phyloP scores from a whole-genome alignment of 1,140 invertebrate species.

The Magallana angulata region DNA sequence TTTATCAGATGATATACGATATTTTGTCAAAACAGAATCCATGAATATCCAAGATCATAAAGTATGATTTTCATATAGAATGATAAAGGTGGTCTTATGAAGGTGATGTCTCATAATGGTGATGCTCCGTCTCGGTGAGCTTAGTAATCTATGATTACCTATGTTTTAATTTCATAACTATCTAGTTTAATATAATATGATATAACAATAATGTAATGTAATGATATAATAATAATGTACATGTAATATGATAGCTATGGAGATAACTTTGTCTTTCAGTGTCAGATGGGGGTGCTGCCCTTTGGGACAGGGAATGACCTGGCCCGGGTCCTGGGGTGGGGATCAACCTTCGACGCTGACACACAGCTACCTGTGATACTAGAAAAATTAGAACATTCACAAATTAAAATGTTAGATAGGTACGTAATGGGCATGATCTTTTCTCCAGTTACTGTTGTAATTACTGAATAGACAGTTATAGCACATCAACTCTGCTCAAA shows the following conservation, averaged over 20 bases:
- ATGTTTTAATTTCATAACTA: too few relatives aligned
- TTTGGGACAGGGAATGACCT: constrained; percentile 97
- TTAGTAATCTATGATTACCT: too few relatives aligned
- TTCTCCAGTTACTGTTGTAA: background rate
- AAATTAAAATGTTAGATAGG: constrained; percentile 97
- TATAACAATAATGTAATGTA: background rate
- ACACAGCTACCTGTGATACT: constrained; percentile 93
- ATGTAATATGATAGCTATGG: too few relatives aligned
- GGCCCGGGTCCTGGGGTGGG: constrained; percentile 96
- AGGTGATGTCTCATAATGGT: too few relatives aligned
- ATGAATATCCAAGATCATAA: too few relatives aligned
- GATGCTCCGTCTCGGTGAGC: too few relatives aligned
- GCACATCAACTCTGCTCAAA: background rate
- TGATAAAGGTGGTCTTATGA: too few relatives aligned
- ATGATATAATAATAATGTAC: background rate
- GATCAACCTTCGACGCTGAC: constrained; percentile 95
- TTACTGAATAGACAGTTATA: too few relatives aligned
- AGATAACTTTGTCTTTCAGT: constrained; percentile 64
- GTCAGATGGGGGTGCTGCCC: constrained; percentile 86
- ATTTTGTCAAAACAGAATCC: too few relatives aligned
- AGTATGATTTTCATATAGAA: too few relatives aligned
- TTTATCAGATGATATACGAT: too few relatives aligned
- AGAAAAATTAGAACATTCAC: constrained; percentile 95
- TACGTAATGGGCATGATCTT: constrained; percentile 69
- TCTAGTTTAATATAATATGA: too few relatives aligned